These are phyloP conservation scores for Myotis daubentonii DNA, from an alignment of 2,797 vertebrate genomes.

Conservation along the genomic window DNA sequence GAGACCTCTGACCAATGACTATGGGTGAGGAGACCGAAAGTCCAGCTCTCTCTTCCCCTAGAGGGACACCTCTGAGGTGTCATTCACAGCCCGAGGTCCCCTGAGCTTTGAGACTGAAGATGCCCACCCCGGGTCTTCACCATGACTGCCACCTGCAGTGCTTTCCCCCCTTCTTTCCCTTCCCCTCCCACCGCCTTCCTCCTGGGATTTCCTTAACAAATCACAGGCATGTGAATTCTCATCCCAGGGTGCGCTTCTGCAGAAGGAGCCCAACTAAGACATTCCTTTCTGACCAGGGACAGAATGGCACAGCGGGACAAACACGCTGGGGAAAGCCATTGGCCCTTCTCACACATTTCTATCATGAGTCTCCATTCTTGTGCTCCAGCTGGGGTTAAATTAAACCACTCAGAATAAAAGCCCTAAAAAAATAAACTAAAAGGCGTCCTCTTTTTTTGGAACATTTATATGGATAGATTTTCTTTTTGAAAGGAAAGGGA, in stretches of 20 bases:
- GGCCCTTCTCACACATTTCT: neutral
- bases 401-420: constrained; percentile 36
- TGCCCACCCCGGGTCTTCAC: too few relatives aligned
- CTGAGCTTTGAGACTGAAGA: neutral
- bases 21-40: neutral
- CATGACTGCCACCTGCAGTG: fast-evolving
- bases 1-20: too few relatives aligned
- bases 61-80: neutral
- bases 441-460: neutral
- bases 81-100: neutral
- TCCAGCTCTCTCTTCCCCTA: neutral
- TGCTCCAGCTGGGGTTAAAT: neutral
- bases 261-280: neutral
- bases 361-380: neutral
- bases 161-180: neutral
- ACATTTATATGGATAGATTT: constrained; percentile 2
- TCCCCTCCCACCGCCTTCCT: too few relatives aligned
- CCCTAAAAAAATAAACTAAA: neutral
- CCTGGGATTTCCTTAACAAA: neutral
- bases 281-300: neutral
- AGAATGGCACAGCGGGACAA: neutral
- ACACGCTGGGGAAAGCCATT: neutral
- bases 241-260: neutral
- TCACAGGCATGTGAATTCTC: neutral
- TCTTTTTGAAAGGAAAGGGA: constrained; percentile 44